Conservation (phyloP, 2,797 vertebrate genomes). For the Etheostoma nigrum region DNA sequence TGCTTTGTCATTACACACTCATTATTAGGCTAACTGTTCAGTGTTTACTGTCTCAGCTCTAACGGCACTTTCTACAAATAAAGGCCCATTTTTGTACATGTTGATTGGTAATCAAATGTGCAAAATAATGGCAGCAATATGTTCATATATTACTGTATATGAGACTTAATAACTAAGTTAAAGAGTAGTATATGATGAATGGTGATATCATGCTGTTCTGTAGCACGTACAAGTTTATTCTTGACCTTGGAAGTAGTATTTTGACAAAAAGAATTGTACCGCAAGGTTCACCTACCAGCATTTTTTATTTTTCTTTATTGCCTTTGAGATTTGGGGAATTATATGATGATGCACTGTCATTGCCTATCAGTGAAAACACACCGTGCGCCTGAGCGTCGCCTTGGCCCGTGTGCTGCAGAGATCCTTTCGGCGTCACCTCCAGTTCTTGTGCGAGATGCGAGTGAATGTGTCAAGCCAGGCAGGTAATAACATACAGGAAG, state of each 20-base stretch:
- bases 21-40: constrained; percentile 10
- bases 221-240: too few relatives aligned
- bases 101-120: neutral
- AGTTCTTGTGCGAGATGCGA: too few relatives aligned
- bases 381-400: too few relatives aligned
- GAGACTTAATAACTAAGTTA: too few relatives aligned
- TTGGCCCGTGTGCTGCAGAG: too few relatives aligned
- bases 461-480: too few relatives aligned
- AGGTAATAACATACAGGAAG: too few relatives aligned
- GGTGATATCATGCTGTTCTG: neutral
- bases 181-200: neutral
- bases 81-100: neutral
- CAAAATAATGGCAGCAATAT: neutral
- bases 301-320: constrained; percentile 21
- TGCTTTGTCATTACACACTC: constrained; percentile 6
- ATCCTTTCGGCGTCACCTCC: too few relatives aligned
- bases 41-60: neutral
- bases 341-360: neutral
- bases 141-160: neutral
- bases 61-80: neutral
- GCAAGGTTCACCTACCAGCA: too few relatives aligned
- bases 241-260: too few relatives aligned
- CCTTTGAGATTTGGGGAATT: constrained; percentile 1
- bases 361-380: too few relatives aligned
- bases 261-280: too few relatives aligned